phyloP scores from a whole-genome alignment of 1,140 invertebrate genomes.

The Anadara kagoshimensis region DNA sequence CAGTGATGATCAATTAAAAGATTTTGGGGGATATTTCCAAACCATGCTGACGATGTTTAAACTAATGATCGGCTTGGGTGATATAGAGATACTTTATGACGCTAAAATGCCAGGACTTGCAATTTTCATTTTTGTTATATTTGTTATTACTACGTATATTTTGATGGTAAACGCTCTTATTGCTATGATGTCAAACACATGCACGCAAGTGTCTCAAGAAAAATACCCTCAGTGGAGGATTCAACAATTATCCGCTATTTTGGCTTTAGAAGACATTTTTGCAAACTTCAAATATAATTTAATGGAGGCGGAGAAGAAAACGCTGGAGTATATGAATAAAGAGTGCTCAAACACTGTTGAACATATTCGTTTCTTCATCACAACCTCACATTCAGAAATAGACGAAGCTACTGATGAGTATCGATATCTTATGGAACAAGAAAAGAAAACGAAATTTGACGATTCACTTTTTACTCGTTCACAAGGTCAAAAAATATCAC shows the following conservation, averaged over 20 bases:
- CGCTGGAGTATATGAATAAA: constrained; percentile 22
- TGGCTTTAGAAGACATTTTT: constrained; percentile 55
- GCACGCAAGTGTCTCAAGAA: constrained; percentile 45
- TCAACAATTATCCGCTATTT: constrained; percentile 52
- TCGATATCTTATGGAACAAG: constrained; percentile 16
- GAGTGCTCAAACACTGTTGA: constrained; percentile 22
- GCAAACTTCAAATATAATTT: constrained; percentile 4
- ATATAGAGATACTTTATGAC: constrained; percentile 47
- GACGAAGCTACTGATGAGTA: constrained; percentile 35
- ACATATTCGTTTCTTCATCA: constrained; percentile 19
- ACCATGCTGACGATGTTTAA: constrained; percentile 55
- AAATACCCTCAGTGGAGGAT: constrained; percentile 52
- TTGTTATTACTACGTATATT: constrained; percentile 54
- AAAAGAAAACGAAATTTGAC: neutral
- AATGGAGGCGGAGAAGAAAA: constrained; percentile 1
- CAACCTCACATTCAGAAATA: constrained; percentile 27
- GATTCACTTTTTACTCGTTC: no score
- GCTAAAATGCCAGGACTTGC: constrained; percentile 45
- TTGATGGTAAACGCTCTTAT: constrained; percentile 61
- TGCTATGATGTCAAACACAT: constrained; percentile 64
- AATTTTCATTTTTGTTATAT: constrained; percentile 47
- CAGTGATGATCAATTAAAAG: neutral
- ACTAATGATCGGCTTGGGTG: constrained; percentile 55
- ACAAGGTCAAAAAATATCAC: no score
- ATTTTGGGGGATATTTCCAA: constrained; percentile 36